phyloP scores from a whole-genome alignment of 2,113 vertebrate species.

The Collichthys lucidus region DNA sequence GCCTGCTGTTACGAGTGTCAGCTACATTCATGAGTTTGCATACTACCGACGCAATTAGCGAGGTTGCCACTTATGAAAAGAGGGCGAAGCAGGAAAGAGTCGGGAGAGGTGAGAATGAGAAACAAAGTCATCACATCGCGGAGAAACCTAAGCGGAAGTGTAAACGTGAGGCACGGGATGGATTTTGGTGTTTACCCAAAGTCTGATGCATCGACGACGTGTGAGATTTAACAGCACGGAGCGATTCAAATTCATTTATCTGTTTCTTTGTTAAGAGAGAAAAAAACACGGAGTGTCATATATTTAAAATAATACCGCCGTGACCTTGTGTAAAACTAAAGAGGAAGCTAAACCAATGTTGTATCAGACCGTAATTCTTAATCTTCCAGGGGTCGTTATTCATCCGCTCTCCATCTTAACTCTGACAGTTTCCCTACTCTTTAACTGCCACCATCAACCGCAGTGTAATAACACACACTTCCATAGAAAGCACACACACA shows the following conservation, averaged over 20 bases:
- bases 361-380: conserved; percentile 60
- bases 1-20: conserved; percentile 31
- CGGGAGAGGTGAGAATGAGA: conserved; percentile 26
- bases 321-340: conserved; percentile 68
- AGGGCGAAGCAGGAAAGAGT: conserved; percentile 35
- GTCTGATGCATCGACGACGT: neutral
- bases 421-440: conserved; percentile 53
- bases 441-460: conserved; percentile 63
- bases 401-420: conserved; percentile 41
- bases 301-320: conserved; percentile 25
- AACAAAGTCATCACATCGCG: conserved; percentile 4
- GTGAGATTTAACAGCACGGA: neutral
- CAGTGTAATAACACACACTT: conserved; percentile 56
- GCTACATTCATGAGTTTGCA: conserved; percentile 13
- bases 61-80: conserved; percentile 25
- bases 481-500: conserved; percentile 45
- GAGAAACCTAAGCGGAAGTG: conserved; percentile 5
- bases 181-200: neutral
- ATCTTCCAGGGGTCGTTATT: conserved; percentile 56
- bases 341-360: conserved; percentile 62
- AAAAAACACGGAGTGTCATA: neutral
- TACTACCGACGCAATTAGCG: conserved; percentile 51
- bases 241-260: neutral
- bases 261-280: neutral
- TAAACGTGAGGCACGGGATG: too few species aligned